These are phyloP conservation scores for Drosophila ficusphila DNA, from an alignment of 1,140 invertebrate species.

Conservation along the genomic window DNA sequence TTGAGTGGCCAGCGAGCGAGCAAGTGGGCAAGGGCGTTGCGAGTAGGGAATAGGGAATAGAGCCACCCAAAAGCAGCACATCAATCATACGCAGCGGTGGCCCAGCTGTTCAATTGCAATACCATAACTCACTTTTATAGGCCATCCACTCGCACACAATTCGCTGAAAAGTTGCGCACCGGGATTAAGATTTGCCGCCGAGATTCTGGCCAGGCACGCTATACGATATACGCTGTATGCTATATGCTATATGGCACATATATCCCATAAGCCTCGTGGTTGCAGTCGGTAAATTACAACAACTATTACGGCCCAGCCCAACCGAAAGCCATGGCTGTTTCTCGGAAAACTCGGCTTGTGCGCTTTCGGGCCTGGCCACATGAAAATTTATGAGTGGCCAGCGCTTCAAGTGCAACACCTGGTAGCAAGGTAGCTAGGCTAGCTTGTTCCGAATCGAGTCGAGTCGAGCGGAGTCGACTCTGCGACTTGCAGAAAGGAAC, in stretches of 20 bases:
- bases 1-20: constrained; percentile 26
- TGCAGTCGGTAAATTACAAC: constrained; percentile 80
- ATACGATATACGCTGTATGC: constrained; percentile 1
- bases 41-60: not conserved
- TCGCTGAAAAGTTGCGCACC: constrained; percentile 83
- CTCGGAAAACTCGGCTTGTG: constrained; percentile 77
- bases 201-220: constrained; percentile 63
- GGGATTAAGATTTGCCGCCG: constrained; percentile 82
- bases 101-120: constrained; percentile 81
- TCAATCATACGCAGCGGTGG: constrained; percentile 83
- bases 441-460: not conserved
- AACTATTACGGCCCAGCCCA: constrained; percentile 68
- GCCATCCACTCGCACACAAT: constrained; percentile 70
- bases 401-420: constrained; percentile 74
- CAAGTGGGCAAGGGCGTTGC: not conserved
- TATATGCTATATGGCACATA: not conserved
- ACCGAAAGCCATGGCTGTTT: constrained; percentile 48
- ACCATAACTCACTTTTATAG: constrained; percentile 82
- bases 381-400: constrained; percentile 74
- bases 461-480: not conserved
- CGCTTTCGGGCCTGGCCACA: constrained; percentile 63
- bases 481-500: constrained; percentile 34
- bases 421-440: constrained; percentile 48
- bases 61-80: constrained; percentile 44
- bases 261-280: constrained; percentile 20